Evolutionary conservation across 2,797 vertebrate genomes (phyloP).

Genomic region (Sebastes hubbsi): DNA sequence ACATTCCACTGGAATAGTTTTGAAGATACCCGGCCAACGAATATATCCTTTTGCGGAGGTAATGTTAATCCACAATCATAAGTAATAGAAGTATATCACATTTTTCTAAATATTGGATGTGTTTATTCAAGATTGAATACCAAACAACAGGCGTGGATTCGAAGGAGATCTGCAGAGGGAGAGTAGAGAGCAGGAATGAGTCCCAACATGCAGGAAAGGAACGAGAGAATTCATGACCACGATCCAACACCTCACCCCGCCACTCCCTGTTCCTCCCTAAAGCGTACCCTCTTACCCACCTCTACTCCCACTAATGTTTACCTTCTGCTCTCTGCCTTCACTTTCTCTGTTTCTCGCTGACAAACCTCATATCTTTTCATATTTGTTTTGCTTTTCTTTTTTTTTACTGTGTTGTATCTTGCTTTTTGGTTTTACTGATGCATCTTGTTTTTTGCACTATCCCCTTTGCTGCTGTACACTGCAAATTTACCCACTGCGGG

Average conservation of each 20-base stretch:
- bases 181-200: slow-evolving; percentile 52
- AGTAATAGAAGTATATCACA: background rate
- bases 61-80: background rate
- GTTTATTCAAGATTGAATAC: background rate
- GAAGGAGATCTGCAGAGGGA: background rate
- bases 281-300: slow-evolving; percentile 2
- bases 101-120: background rate
- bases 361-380: background rate
- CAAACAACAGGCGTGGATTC: background rate
- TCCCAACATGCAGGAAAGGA: slow-evolving; percentile 62
- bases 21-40: background rate
- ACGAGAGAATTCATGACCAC: slow-evolving; percentile 51
- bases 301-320: background rate
- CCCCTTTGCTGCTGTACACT: too few relatives aligned
- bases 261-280: slow-evolving; percentile 70
- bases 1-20: background rate
- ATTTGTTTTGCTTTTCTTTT: too few relatives aligned
- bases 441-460: too few relatives aligned
- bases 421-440: too few relatives aligned
- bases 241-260: slow-evolving; percentile 45
- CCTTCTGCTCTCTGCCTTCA: slow-evolving; percentile 1
- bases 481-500: too few relatives aligned
- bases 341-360: background rate
- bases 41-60: background rate
- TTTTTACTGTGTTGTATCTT: too few relatives aligned